A percentile compares a stretch with the other conserved stretches of the same genome.
Evolutionary conservation across 1,140 invertebrate genomes (phyloP).

Genomic region (Probaryconus sp.): DNA sequence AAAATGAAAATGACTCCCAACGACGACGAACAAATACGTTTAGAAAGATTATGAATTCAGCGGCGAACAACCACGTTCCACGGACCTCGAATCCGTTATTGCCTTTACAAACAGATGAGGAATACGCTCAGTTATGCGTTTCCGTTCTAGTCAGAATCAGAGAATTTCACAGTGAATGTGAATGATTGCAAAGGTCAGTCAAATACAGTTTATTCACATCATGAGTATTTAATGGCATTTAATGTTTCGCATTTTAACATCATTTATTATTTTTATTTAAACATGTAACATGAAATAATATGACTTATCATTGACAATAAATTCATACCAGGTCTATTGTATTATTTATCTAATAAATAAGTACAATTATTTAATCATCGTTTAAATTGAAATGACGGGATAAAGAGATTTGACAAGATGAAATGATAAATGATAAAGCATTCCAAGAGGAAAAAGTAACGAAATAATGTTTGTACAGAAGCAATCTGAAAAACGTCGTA

Average conservation of each 20-base stretch:
- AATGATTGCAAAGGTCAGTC: conserved; percentile 61
- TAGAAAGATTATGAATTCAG: conserved; percentile 63
- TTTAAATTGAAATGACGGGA: too few relatives aligned
- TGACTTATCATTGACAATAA: too few relatives aligned
- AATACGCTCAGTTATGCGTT: conserved; percentile 64
- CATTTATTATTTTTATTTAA: too few relatives aligned
- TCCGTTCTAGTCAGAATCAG: conserved; percentile 64
- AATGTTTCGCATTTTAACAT: too few relatives aligned
- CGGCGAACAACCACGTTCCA: conserved; percentile 59
- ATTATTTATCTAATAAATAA: too few relatives aligned
- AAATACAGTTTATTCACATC: conserved; percentile 56
- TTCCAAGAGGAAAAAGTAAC: too few relatives aligned
- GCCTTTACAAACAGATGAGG: conserved; percentile 64
- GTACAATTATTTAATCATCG: too few relatives aligned
- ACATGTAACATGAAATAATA: too few relatives aligned
- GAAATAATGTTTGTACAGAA: conserved; percentile 27
- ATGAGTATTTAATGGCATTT: too few relatives aligned
- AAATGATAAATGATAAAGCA: too few relatives aligned
- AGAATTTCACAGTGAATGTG: conserved; percentile 62
- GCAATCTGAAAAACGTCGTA: conserved; percentile 33
- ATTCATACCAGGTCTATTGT: too few relatives aligned
- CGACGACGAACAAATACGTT: conserved; percentile 63
- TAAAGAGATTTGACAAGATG: too few relatives aligned
- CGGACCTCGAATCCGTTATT: conserved; percentile 63
- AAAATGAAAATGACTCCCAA: conserved; percentile 40